phyloP scores from a whole-genome alignment of 1,140 invertebrate species.

The Eriosoma lanigerum region DNA sequence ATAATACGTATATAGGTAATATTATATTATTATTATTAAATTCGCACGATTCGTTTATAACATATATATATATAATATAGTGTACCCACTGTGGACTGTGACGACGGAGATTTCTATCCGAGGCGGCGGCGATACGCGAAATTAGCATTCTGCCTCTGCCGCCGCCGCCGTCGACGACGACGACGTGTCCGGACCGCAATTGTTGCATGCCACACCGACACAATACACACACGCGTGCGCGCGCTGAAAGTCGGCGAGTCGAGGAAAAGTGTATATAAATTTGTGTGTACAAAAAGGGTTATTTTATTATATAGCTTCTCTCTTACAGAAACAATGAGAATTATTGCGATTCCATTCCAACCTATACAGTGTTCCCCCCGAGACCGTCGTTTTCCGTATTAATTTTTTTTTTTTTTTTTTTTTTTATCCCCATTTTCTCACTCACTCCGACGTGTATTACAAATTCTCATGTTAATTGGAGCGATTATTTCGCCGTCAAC shows the following conservation, averaged over 20 bases:
- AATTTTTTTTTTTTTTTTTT: too few relatives aligned
- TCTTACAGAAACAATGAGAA: constrained; percentile 37
- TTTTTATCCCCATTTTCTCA: neutral
- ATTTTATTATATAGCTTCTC: neutral
- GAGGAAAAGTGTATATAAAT: too few relatives aligned
- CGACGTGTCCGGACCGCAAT: constrained; percentile 45
- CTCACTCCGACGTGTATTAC: constrained; percentile 10
- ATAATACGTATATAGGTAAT: too few relatives aligned
- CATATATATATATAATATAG: too few relatives aligned
- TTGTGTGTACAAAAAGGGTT: neutral
- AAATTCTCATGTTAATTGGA: constrained; percentile 50
- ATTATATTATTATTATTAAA: too few relatives aligned
- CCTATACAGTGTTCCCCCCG: neutral
- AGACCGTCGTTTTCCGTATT: neutral
- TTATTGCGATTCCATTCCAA: constrained; percentile 45
- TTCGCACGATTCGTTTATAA: too few relatives aligned
- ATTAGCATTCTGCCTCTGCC: constrained; percentile 46
- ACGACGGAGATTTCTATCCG: constrained; percentile 32
- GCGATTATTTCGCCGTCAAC: neutral
- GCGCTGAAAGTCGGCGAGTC: neutral
- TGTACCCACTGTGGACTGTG: neutral
- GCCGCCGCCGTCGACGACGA: neutral
- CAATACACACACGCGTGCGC: neutral
- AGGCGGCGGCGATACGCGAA: neutral
- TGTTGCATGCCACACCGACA: constrained; percentile 32